Evolutionary conservation across 2,113 vertebrate genomes (phyloP).

Genomic region (Gadus chalcogrammus): DNA sequence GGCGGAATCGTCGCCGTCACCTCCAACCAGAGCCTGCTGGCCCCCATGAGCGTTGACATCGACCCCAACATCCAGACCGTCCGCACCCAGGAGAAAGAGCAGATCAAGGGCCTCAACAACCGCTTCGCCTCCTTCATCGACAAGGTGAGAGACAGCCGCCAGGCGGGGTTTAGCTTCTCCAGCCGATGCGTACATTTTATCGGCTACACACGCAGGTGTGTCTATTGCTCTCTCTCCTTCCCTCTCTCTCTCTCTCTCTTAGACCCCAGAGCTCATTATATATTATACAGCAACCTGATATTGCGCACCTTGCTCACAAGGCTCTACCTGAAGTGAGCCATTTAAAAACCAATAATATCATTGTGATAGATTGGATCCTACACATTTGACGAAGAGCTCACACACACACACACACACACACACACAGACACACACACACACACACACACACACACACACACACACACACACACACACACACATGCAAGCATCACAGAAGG

Average conservation of each 20-base stretch:
- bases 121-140: slow-evolving; percentile 82
- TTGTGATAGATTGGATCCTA: no score
- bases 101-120: slow-evolving; percentile 92
- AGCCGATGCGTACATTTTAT: background rate
- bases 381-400: background rate
- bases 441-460: no score
- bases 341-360: background rate
- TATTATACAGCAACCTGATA: slow-evolving; percentile 45
- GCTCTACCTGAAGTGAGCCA: background rate
- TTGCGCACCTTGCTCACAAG: background rate
- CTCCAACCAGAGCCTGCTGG: slow-evolving; percentile 78
- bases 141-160: slow-evolving; percentile 76
- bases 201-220: background rate
- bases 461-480: no score
- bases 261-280: slow-evolving; percentile 42
- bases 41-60: slow-evolving; percentile 79
- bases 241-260: no score
- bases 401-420: no score
- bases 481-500: no score
- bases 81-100: slow-evolving; percentile 85
- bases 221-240: no score
- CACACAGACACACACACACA: no score
- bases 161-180: background rate
- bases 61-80: slow-evolving; percentile 83
- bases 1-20: slow-evolving; percentile 79